These are phyloP conservation scores for Leptinotarsa defecta DNA, from an alignment of 1,140 invertebrate species.

Conservation along the genomic window DNA sequence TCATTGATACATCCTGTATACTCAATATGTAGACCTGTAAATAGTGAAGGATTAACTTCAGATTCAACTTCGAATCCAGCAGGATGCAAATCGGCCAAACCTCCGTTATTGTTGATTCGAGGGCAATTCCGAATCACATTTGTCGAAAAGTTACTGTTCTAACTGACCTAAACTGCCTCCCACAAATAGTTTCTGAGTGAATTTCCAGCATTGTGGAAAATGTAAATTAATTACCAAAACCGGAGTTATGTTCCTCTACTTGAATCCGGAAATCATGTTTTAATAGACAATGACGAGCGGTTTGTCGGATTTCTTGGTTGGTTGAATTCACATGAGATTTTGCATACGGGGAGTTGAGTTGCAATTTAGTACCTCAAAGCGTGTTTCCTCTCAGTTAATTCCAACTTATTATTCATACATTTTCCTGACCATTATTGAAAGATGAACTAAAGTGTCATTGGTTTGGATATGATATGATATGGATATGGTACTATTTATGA, in stretches of 20 bases:
- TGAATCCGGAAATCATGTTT: slow-evolving; percentile 1
- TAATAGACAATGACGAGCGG: neutral
- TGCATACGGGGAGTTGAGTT: too few species aligned
- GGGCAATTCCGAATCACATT: neutral
- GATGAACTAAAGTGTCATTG: too few species aligned
- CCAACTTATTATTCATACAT: too few species aligned
- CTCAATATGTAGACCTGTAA: too few species aligned
- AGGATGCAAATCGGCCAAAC: neutral
- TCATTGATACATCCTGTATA: too few species aligned
- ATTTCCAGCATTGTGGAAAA: slow-evolving; percentile 17
- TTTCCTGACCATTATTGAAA: too few species aligned
- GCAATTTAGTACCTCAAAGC: too few species aligned
- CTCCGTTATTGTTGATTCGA: slow-evolving; percentile 5
- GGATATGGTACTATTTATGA: too few species aligned
- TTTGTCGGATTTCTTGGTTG: slow-evolving; percentile 14
- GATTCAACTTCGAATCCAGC: neutral
- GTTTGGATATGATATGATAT: too few species aligned
- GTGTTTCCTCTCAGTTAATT: too few species aligned
- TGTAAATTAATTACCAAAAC: slow-evolving; percentile 19
- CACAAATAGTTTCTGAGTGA: slow-evolving; percentile 17
- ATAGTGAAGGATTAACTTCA: too few species aligned
- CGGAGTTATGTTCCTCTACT: slow-evolving; percentile 5
- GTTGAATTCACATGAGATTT: slow-evolving; percentile 2
- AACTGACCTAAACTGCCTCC: slow-evolving; percentile 18
- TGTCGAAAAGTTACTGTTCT: slow-evolving; percentile 14